Evolutionary conservation across 2,888 invertebrate genomes (phyloP).

Genomic region (Cerceris ruficornis): DNA sequence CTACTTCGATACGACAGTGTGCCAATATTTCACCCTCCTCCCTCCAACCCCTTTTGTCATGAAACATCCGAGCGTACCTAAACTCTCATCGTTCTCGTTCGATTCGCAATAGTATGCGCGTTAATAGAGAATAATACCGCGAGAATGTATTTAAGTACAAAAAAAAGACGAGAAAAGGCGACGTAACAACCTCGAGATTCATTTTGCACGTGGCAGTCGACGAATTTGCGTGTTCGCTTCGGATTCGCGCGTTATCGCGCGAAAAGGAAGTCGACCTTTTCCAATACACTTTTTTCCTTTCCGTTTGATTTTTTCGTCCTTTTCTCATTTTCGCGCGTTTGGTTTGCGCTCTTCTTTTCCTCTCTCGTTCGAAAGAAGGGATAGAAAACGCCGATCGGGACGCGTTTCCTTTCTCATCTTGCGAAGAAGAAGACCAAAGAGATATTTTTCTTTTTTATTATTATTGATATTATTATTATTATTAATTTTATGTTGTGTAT

Average conservation of each 20-base stretch:
- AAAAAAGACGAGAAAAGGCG: conserved; percentile 3
- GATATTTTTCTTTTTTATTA: conserved; percentile 49
- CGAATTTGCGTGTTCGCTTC: conserved; percentile 29
- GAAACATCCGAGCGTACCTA: conserved; percentile 55
- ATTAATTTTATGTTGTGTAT: conserved; percentile 64
- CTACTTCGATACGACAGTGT: conserved; percentile 77
- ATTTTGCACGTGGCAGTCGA: conserved; percentile 42
- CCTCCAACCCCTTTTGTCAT: not conserved
- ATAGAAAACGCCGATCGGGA: conserved; percentile 23
- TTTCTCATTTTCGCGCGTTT: not conserved
- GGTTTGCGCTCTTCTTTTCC: conserved; percentile 14
- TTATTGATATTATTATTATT: too few species aligned
- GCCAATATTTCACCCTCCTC: conserved; percentile 73
- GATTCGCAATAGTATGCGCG: conserved; percentile 15
- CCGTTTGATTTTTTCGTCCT: not conserved
- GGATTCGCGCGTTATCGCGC: conserved; percentile 13
- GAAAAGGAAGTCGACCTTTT: conserved; percentile 21
- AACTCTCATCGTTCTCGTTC: conserved; percentile 17
- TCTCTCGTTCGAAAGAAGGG: conserved; percentile 16
- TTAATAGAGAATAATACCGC: conserved; percentile 22
- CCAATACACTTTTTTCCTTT: too few species aligned
- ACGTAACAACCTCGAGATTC: conserved; percentile 8
- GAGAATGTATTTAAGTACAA: conserved; percentile 56
- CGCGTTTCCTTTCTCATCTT: conserved; percentile 53
- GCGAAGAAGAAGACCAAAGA: conserved; percentile 62